Conservation (phyloP, 2,888 invertebrate species). For the Patella caerulea region DNA sequence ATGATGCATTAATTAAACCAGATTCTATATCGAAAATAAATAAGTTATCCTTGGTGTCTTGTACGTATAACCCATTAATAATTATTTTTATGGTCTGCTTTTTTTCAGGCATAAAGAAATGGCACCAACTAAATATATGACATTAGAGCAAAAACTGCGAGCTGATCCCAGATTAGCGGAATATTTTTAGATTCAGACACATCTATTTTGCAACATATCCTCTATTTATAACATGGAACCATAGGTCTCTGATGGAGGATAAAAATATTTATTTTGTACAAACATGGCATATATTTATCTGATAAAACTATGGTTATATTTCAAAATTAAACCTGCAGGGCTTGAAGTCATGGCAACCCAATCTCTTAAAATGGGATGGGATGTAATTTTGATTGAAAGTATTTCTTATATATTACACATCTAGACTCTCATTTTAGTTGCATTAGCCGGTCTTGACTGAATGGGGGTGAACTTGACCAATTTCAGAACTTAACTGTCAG, state of each 20-base stretch:
- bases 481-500: too few relatives aligned
- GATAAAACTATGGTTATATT: not conserved
- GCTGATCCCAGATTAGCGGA: slow-evolving; percentile 65
- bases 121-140: slow-evolving; percentile 71
- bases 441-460: too few relatives aligned
- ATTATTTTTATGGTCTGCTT: slow-evolving; percentile 17
- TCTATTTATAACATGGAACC: not conserved
- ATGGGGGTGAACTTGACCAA: too few relatives aligned
- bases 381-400: too few relatives aligned
- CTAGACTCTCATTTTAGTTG: too few relatives aligned
- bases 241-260: not conserved
- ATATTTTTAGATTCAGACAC: slow-evolving; percentile 44
- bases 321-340: too few relatives aligned
- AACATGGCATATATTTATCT: not conserved
- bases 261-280: not conserved
- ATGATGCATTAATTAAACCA: too few relatives aligned
- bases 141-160: slow-evolving; percentile 65
- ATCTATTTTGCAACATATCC: not conserved
- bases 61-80: not conserved
- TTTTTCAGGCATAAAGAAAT: slow-evolving; percentile 70
- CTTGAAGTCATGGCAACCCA: too few relatives aligned
- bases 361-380: too few relatives aligned
- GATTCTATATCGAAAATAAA: too few relatives aligned
- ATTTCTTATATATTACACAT: too few relatives aligned
- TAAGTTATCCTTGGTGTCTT: too few relatives aligned